Percentiles rank a stretch among this genome's conserved stretches.
Conservation (phyloP, 35 echinoderm and acorn worm genomes). For the Apostichopus parvimensis region DNA sequence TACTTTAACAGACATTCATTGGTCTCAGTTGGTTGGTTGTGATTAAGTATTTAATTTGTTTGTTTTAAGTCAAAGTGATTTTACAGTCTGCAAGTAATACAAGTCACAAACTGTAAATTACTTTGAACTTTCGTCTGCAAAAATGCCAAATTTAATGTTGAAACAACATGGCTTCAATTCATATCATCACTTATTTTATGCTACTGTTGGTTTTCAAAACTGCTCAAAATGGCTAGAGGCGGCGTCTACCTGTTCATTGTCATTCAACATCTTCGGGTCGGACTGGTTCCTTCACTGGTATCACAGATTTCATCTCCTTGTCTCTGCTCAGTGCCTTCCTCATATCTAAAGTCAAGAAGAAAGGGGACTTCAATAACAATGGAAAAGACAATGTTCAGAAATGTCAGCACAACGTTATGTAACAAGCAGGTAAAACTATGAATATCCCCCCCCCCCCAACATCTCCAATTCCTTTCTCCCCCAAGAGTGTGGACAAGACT, state of each 20-base stretch:
- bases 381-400: not conserved
- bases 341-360: constrained; percentile 72
- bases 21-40: too few relatives aligned
- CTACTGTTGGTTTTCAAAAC: not conserved
- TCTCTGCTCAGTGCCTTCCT: constrained; percentile 91
- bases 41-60: too few relatives aligned
- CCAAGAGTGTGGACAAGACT: too few relatives aligned
- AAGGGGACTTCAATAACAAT: not conserved
- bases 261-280: constrained; percentile 98
- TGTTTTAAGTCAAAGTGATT: too few relatives aligned
- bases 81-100: too few relatives aligned
- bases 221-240: constrained; percentile 40
- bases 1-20: too few relatives aligned
- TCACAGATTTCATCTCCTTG: constrained; percentile 92
- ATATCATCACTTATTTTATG: not conserved
- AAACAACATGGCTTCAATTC: too few relatives aligned
- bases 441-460: not conserved
- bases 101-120: too few relatives aligned
- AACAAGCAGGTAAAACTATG: not conserved
- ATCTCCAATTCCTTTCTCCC: not conserved
- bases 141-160: too few relatives aligned
- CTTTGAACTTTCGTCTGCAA: too few relatives aligned
- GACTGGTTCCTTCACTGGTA: constrained; percentile 89
- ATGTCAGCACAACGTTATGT: not conserved
- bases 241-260: constrained; percentile 86